A percentile compares a stretch with the other conserved stretches of the same genome.
Evolutionary conservation across 2,888 invertebrate genomes (phyloP).

Genomic region (Lasioglossum calceatum): DNA sequence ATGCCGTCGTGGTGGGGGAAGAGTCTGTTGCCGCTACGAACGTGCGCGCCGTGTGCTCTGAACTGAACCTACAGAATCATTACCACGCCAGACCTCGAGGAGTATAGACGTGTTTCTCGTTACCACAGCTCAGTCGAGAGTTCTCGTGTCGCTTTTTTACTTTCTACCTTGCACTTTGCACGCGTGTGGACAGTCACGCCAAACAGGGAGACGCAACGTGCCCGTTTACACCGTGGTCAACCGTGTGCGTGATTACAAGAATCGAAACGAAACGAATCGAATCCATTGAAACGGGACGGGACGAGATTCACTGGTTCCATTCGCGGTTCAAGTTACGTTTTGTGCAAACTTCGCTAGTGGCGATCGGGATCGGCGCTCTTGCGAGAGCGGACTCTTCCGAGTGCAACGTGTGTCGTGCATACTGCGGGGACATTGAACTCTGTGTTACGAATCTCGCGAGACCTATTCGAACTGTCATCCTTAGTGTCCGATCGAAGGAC

Average conservation of each 20-base stretch:
- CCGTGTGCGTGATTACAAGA: conserved; percentile 30
- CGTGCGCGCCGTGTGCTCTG: conserved; percentile 77
- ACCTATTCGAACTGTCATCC: conserved; percentile 44
- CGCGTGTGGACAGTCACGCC: conserved; percentile 62
- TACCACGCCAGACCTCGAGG: conserved; percentile 83
- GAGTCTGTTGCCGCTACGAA: conserved; percentile 68
- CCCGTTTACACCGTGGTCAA: neutral
- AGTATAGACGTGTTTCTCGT: conserved; percentile 82
- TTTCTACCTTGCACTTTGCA: conserved; percentile 28
- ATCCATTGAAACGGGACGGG: neutral
- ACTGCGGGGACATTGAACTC: conserved; percentile 48
- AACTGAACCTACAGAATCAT: conserved; percentile 80
- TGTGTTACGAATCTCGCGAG: conserved; percentile 17
- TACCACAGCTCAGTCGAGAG: conserved; percentile 81
- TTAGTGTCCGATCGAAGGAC: neutral
- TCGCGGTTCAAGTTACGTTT: conserved; percentile 10
- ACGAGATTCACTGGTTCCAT: neutral
- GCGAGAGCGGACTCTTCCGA: conserved; percentile 17
- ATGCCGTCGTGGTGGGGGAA: conserved; percentile 56
- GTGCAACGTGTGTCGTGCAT: conserved; percentile 52
- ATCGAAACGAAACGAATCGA: neutral
- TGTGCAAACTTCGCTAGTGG: conserved; percentile 23
- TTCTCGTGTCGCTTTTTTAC: conserved; percentile 62
- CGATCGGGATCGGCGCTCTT: neutral
- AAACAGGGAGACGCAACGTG: conserved; percentile 51